These are phyloP conservation scores for Hemibagrus wyckioides DNA, from an alignment of 2,113 vertebrate genomes.

Conservation along the genomic window DNA sequence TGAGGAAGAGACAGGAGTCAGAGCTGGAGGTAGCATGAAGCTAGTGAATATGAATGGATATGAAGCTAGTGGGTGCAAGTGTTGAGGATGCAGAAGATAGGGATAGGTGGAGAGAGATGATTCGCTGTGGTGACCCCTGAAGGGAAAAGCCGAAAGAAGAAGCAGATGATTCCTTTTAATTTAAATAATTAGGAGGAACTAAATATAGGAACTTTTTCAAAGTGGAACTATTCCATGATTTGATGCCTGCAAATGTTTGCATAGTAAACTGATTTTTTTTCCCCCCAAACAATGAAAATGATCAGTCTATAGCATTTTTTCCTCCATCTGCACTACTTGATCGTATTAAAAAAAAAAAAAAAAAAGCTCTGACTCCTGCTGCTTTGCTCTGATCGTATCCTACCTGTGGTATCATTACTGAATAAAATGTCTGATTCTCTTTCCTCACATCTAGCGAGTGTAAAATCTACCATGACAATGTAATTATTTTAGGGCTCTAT, in stretches of 20 bases:
- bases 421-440: constrained; percentile 64
- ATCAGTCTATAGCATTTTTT: neutral
- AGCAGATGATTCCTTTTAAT: neutral
- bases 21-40: no score
- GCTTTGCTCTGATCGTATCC: constrained; percentile 56
- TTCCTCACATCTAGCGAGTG: constrained; percentile 73
- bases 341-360: neutral
- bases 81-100: no score
- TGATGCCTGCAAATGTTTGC: neutral
- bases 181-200: neutral
- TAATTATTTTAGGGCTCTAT: constrained; percentile 75
- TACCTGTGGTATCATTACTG: constrained; percentile 63
- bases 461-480: constrained; percentile 74
- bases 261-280: neutral
- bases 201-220: neutral
- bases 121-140: no score
- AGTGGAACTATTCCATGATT: neutral
- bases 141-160: no score
- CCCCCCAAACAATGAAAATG: neutral
- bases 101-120: no score
- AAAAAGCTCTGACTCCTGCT: neutral
- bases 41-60: no score
- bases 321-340: neutral
- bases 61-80: no score
- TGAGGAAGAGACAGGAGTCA: no score